Evolutionary conservation across 2,888 invertebrate species (phyloP), one percentile per base, ranked within the genome.

Genomic region (Nebria salina): DNA sequence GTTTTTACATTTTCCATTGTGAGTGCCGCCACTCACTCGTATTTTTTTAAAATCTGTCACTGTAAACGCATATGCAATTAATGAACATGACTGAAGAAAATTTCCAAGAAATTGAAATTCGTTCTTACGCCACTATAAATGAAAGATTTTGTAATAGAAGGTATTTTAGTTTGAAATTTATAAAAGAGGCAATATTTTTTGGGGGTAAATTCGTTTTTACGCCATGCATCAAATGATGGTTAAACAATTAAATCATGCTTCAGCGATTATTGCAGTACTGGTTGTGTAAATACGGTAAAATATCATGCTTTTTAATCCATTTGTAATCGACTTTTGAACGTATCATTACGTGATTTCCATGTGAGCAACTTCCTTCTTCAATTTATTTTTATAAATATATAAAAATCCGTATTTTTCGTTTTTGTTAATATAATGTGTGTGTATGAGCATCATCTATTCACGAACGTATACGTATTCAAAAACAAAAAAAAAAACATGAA

Each of bases 311-410:
- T 54, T 54, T 54, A 54, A 11, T 54, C 54, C 54, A 54, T 54
- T 54, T 13, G 8, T 54, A 54, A 54, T 54, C 54, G 54, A 54
- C 54, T 7, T 54, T 70, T 70, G 70, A 70, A 34, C 70, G 25
- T 73, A 41, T 73, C 73, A 79, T 79, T 74, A 66, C 72, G 70
- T 68, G 77, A 70, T 72, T 54, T 78, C 66, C 75, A 75, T 75
- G 70, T 70, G 80, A 80, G 80, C 80, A 80, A 80, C 80, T 80
- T 80, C 80, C 80, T 80, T 80, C 80, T 54, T 80, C 41, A 54
- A 68, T 79, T 20, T 65, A 43, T 73, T 64, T 54, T 54, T 54
- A 54, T 54, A 54, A 54, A 54, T 54, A 54, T 54, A 54, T 54
- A 54, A 54, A 54, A 54, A 54, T 54, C 54, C 54, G 2, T 34